These are phyloP conservation scores for Acanthaster planci DNA, from an alignment of 35 echinoderm and acorn worm genomes.

Conservation along the genomic window DNA sequence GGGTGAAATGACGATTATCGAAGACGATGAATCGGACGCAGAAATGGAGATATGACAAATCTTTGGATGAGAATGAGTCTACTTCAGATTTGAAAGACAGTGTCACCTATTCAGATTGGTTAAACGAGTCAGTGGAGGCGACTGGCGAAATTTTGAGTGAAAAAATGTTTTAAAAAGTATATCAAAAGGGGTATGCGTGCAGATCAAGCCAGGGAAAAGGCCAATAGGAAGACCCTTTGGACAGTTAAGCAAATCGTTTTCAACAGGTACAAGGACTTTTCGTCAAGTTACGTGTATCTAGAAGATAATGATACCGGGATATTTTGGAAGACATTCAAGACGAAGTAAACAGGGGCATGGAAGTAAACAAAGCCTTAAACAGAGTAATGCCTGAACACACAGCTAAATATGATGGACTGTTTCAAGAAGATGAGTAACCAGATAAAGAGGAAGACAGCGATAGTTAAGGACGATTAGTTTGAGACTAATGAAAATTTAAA, in stretches of 20 bases:
- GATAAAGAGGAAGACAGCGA: background rate
- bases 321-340: background rate
- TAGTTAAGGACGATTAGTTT: background rate
- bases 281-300: background rate
- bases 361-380: constrained; percentile 4
- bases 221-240: constrained; percentile 26
- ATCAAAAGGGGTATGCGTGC: background rate
- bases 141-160: too few species aligned
- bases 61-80: too few species aligned
- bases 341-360: background rate
- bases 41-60: too few species aligned
- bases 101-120: too few species aligned
- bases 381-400: constrained; percentile 22
- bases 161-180: too few species aligned
- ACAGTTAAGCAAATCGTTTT: constrained; percentile 22
- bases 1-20: too few species aligned
- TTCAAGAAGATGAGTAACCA: background rate
- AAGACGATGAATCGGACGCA: too few species aligned
- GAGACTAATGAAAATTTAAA: too few species aligned
- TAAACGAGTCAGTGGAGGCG: too few species aligned
- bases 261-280: constrained; percentile 16
- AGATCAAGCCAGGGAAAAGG: constrained; percentile 30
- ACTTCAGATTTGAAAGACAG: too few species aligned
- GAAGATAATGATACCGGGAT: background rate
- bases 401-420: constrained; percentile 32